phyloP scores from a whole-genome alignment of 2,113 vertebrate species.

The Plestiodon gilberti region DNA sequence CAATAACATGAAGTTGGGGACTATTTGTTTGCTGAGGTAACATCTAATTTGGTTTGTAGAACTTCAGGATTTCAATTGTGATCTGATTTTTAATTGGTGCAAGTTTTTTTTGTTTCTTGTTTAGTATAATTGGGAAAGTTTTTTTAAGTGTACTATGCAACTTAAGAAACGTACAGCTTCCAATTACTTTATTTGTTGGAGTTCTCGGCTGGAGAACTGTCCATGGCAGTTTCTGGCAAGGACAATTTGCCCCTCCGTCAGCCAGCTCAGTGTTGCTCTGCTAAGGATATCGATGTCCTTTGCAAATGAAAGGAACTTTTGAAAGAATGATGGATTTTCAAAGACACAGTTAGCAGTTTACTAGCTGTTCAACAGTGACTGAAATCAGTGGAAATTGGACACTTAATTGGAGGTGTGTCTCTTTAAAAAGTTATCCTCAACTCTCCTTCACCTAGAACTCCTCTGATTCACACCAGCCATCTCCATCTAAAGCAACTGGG shows the following conservation, averaged over 20 bases:
- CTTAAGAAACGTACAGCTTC: neutral
- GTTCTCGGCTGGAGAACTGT: neutral
- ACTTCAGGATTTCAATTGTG: neutral
- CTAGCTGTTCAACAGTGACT: neutral
- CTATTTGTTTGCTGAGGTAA: neutral
- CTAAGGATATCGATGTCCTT: neutral
- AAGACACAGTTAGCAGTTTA: neutral
- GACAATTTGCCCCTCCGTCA: neutral
- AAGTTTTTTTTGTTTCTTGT: neutral
- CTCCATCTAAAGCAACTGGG: accelerated
- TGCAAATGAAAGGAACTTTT: neutral
- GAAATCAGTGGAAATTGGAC: neutral
- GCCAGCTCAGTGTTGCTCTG: neutral
- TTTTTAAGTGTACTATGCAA: neutral
- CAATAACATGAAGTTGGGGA: neutral
- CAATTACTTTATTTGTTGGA: neutral
- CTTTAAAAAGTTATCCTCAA: neutral
- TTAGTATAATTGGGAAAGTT: neutral
- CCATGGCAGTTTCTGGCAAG: neutral
- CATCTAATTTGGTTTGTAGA: neutral
- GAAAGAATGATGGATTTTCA: neutral
- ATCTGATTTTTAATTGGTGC: neutral
- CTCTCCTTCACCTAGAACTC: neutral
- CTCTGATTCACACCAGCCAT: neutral
- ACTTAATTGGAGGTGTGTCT: neutral